phyloP scores from a whole-genome alignment of 2,888 invertebrate species.

The Lamellibrachia columna region DNA sequence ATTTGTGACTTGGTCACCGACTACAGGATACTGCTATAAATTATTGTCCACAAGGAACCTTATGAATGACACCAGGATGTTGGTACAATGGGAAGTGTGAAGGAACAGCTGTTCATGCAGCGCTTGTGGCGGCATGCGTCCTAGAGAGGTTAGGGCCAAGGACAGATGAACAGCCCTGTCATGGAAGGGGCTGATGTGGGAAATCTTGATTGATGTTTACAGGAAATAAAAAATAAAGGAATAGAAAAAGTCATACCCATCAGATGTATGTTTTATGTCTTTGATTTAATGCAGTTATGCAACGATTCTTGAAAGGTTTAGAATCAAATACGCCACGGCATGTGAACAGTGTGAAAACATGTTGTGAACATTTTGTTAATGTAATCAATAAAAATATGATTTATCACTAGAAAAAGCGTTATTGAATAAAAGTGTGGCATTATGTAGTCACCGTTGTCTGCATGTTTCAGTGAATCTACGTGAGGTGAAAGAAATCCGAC shows the following conservation, averaged over 20 bases:
- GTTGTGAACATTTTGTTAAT: neutral
- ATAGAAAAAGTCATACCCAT: neutral
- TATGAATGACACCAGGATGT: neutral
- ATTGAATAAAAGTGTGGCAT: neutral
- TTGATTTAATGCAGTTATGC: neutral
- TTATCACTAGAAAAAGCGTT: too few species aligned
- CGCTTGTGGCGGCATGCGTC: neutral
- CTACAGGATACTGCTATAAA: neutral
- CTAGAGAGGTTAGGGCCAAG: neutral
- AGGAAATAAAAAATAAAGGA: neutral
- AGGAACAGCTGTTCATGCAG: constrained; percentile 1
- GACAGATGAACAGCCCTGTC: neutral
- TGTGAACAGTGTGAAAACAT: neutral
- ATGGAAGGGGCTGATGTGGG: neutral
- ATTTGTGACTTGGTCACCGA: neutral
- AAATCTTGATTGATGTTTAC: neutral
- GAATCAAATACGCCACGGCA: too few species aligned
- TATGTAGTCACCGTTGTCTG: constrained; percentile 19
- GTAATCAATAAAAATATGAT: neutral
- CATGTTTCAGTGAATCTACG: constrained; percentile 74
- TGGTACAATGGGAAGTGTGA: neutral
- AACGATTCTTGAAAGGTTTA: neutral
- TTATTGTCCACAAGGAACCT: neutral
- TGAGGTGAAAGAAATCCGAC: constrained; percentile 88
- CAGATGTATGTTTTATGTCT: neutral